Evolutionary conservation across 2,888 invertebrate genomes (phyloP).

Genomic region (Apodemia zela): DNA sequence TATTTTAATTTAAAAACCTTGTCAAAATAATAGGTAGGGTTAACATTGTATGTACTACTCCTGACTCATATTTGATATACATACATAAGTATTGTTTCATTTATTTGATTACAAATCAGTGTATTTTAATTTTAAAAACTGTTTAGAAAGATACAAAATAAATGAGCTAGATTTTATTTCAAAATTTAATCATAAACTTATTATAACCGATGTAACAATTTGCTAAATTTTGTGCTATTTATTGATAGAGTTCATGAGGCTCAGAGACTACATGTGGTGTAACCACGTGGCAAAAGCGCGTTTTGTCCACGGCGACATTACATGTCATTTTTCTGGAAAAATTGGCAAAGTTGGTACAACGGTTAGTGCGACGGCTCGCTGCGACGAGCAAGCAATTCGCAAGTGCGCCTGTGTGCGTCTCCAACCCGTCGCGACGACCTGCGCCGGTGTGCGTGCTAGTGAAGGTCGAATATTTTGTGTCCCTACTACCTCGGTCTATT

Average conservation of each 20-base stretch:
- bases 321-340: conserved; percentile 78
- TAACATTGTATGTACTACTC: neutral
- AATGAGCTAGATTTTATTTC: neutral
- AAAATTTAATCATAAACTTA: neutral
- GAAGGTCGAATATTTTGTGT: conserved; percentile 78
- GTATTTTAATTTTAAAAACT: neutral
- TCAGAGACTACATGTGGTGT: conserved; percentile 33
- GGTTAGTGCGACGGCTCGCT: conserved; percentile 51
- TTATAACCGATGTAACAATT: neutral
- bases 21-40: too few relatives aligned
- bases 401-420: conserved; percentile 56
- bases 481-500: conserved; percentile 78
- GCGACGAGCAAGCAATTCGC: conserved; percentile 40
- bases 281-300: conserved; percentile 58
- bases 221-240: neutral
- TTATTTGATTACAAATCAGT: neutral
- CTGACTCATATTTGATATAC: neutral
- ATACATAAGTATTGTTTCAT: neutral
- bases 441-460: conserved; percentile 67
- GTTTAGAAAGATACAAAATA: neutral
- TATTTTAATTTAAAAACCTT: neutral
- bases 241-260: neutral
- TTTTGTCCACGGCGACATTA: conserved; percentile 60
- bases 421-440: conserved; percentile 46
- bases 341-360: conserved; percentile 75